Evolutionary conservation across 2,888 invertebrate species (phyloP).

Genomic region (Deroplatys truncata): DNA sequence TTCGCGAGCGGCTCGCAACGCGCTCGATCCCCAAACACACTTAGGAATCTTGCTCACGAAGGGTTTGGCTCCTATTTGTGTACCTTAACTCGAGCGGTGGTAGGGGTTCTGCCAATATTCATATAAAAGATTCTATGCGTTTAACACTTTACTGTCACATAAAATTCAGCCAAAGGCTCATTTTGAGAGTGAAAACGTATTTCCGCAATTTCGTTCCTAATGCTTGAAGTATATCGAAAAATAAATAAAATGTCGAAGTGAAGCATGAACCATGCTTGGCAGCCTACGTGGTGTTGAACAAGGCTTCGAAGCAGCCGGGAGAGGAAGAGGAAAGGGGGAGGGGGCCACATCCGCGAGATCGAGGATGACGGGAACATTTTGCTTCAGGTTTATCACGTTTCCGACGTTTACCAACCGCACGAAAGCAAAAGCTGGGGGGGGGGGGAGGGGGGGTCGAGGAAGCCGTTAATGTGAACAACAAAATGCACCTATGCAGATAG

Average conservation of each 20-base stretch:
- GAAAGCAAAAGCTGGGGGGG: not conserved
- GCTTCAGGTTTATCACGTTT: not conserved
- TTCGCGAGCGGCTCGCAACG: too few species aligned
- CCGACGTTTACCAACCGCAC: too few species aligned
- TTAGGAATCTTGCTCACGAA: too few species aligned
- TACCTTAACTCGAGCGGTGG: too few species aligned
- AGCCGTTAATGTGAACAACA: not conserved
- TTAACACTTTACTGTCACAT: too few species aligned
- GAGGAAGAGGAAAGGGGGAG: too few species aligned
- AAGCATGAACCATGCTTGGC: not conserved
- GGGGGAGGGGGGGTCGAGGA: not conserved
- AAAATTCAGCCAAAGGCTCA: not conserved
- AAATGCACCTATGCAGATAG: not conserved
- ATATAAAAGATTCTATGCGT: too few species aligned
- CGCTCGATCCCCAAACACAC: too few species aligned
- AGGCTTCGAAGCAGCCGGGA: not conserved
- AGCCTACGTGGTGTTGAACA: not conserved
- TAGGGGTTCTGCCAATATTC: too few species aligned
- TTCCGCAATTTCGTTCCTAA: not conserved
- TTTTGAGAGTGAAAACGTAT: not conserved
- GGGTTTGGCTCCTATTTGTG: too few species aligned
- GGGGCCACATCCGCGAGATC: not conserved
- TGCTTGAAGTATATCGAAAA: not conserved
- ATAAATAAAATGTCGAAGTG: not conserved
- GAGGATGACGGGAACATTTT: not conserved